A percentile compares a stretch with the other conserved stretches of the same genome.
phyloP scores from a whole-genome alignment of 2,797 vertebrate species.

The Centroberyx gerrardi region DNA sequence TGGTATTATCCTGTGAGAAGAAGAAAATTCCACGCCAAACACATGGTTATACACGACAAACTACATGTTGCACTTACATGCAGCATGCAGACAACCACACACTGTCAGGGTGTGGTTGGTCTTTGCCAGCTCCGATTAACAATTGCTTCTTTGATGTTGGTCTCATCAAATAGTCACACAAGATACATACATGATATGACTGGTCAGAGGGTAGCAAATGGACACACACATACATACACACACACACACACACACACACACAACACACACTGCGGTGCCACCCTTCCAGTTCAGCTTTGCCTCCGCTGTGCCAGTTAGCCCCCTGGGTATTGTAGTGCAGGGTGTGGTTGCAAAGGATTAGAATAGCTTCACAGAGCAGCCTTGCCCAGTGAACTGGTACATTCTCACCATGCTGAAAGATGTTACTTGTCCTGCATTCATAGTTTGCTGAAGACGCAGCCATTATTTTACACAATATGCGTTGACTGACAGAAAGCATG shows the following conservation, averaged over 20 bases:
- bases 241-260: neutral
- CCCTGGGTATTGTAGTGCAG: slow-evolving; percentile 29
- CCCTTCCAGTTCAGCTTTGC: slow-evolving; percentile 42
- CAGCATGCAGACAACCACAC: no score
- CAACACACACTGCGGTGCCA: neutral
- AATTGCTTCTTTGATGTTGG: slow-evolving; percentile 17
- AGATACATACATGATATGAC: neutral
- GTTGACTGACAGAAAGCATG: no score
- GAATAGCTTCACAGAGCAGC: slow-evolving; percentile 15
- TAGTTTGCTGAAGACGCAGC: slow-evolving; percentile 3
- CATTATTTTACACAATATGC: neutral
- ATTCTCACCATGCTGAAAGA: slow-evolving; percentile 20
- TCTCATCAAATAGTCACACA: neutral
- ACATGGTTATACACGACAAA: neutral
- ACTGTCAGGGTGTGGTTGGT: slow-evolving; percentile 33
- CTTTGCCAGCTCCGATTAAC: slow-evolving; percentile 28
- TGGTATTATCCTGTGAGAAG: no score
- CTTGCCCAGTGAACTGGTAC: slow-evolving; percentile 10
- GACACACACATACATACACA: neutral
- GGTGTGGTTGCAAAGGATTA: slow-evolving; percentile 60
- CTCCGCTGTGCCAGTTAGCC: slow-evolving; percentile 52
- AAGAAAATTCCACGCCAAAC: no score
- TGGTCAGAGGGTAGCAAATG: neutral
- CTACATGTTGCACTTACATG: no score
- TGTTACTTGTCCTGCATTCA: slow-evolving; percentile 1